Percentiles rank a stretch among this genome's conserved stretches.
phyloP scores from a whole-genome alignment of 2,888 invertebrate species.

The Chironomus riparius region DNA sequence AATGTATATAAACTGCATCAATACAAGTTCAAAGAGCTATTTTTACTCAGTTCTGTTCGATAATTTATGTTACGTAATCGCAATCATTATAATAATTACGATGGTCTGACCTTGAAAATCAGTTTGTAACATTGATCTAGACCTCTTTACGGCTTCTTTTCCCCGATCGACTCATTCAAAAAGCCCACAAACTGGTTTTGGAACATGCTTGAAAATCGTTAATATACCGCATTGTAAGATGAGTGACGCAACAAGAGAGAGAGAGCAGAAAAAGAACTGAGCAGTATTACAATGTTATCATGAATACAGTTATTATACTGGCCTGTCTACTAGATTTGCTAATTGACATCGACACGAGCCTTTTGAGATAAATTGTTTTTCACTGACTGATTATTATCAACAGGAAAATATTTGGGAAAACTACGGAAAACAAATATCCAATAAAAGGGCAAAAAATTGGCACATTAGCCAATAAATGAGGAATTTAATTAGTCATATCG shows the following conservation, averaged over 20 bases:
- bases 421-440: no score
- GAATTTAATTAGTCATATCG: no score
- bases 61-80: not conserved
- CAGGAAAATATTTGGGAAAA: no score
- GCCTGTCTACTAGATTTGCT: not conserved
- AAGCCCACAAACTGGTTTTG: not conserved
- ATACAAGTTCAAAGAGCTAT: not conserved
- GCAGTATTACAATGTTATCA: not conserved
- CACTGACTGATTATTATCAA: no score
- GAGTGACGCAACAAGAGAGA: not conserved
- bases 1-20: not conserved
- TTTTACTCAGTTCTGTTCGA: not conserved
- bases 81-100: not conserved
- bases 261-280: not conserved
- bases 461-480: no score
- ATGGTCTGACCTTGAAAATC: not conserved
- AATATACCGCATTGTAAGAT: not conserved
- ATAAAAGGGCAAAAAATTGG: no score
- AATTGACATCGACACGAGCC: not conserved
- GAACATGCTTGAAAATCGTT: not conserved
- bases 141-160: not conserved
- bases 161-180: not conserved
- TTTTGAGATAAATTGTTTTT: not conserved
- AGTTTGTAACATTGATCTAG: not conserved
- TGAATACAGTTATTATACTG: not conserved